Base-by-base conservation (phyloP, 2,797 vertebrate genomes). In the Austrolebias charrua region DNA sequence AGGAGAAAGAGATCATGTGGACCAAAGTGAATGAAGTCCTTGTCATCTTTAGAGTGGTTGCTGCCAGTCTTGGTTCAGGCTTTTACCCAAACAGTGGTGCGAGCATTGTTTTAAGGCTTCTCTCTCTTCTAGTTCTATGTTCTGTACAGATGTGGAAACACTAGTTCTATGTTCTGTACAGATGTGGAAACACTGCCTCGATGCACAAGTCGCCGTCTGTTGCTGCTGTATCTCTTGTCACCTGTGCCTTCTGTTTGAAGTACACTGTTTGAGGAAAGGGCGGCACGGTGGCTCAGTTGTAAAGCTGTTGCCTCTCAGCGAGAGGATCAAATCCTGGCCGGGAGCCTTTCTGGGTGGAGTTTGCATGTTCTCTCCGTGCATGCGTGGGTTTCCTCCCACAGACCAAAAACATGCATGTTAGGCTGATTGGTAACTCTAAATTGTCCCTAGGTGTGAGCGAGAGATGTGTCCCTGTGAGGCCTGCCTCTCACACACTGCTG, bases 151-250 rank as follows among this genome's bases (percentile, higher is more conserved):
- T 16, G 43, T 47, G 46, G n/a, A n/a, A n/a, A n/a, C n/a, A n/a
- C 43, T 48, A 60, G 10, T 60, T 4, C 52, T 78, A 13, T 64
- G 50, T 29, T 60, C 60, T 52, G 33, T 42, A 10, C 18, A 19
- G 14, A 18, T 16, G 43, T 47, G 46, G n/a, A n/a, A 24, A 24
- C 24, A 24, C 24, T 24, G 24, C 24, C 24, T 63, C 0, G 33
- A 54, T 81, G 28, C 55, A 20, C 24, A 58, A 55, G 33, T 63
- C 1, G 29, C 67, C 55, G 78, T 90, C 74, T 63, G 7, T 50
- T 35, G 82, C 68, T 89, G 83, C 88, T 92, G 88, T 85, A 79
- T 79, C 63, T 71, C 60, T 49, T 19, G 48, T 53, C 57, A 59
- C 9, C 16, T 7, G 16, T 54, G 40, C 65, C 31, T 55, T 60